Evolutionary conservation across 2,113 vertebrate species (phyloP).

Genomic region (Lepus americanus): DNA sequence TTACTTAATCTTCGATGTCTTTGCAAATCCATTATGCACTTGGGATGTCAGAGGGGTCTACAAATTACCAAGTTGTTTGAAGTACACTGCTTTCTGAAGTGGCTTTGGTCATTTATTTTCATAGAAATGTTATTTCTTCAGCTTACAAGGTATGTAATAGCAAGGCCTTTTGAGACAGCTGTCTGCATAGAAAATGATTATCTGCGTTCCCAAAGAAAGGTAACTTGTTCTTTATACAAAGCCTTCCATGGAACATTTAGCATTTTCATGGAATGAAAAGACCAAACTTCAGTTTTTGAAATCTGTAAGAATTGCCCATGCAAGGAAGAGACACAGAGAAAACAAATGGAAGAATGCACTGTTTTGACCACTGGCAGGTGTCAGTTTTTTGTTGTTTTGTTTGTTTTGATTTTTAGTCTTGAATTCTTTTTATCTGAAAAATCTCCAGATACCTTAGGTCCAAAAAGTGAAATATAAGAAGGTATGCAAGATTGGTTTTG

Average conservation of each 20-base stretch:
- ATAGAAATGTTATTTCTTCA: slow-evolving; percentile 77
- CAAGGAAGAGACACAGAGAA: neutral
- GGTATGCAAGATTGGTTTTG: too few species aligned
- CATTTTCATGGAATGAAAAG: slow-evolving; percentile 52
- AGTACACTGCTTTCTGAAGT: slow-evolving; percentile 78
- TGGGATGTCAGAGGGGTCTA: slow-evolving; percentile 76
- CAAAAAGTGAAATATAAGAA: neutral
- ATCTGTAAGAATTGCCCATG: slow-evolving; percentile 4
- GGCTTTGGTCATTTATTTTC: slow-evolving; percentile 81
- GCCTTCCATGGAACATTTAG: slow-evolving; percentile 44
- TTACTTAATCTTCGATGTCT: slow-evolving; percentile 72
- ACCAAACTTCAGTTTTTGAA: slow-evolving; percentile 52
- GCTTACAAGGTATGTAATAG: slow-evolving; percentile 63
- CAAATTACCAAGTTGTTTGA: slow-evolving; percentile 78
- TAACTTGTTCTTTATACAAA: slow-evolving; percentile 67
- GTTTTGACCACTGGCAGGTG: neutral
- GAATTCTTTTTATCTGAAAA: slow-evolving; percentile 6
- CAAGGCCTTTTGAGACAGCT: slow-evolving; percentile 69
- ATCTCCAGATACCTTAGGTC: slow-evolving; percentile 37
- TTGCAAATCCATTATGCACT: slow-evolving; percentile 75
- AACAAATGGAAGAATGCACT: neutral
- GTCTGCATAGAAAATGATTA: slow-evolving; percentile 67
- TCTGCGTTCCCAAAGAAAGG: slow-evolving; percentile 64
- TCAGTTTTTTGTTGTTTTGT: too few species aligned
- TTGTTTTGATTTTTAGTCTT: neutral